Percentiles rank a stretch among this genome's conserved stretches.
Conservation (phyloP, 2,888 invertebrate species). For the Andrena marginata region DNA sequence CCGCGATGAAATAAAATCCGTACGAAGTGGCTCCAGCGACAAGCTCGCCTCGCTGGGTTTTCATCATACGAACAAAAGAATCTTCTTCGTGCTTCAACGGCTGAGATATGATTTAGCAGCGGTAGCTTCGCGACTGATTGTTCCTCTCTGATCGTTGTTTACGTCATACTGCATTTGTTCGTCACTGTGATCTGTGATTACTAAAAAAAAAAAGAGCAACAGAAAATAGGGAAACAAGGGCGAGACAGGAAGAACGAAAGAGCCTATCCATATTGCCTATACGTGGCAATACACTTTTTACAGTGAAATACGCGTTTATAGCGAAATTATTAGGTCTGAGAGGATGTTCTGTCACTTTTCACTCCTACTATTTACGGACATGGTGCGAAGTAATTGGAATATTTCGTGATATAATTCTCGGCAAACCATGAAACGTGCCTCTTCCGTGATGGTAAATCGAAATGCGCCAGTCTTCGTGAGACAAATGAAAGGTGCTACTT, state of each 20-base stretch:
- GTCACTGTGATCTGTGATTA: not conserved
- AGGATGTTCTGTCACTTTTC: not conserved
- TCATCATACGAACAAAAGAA: slow-evolving; percentile 1
- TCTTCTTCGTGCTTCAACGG: not conserved
- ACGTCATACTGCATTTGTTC: slow-evolving; percentile 2
- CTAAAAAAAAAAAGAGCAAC: not conserved
- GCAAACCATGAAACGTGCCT: no score
- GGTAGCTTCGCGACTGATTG: slow-evolving; percentile 12
- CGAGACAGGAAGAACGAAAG: not conserved
- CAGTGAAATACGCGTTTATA: not conserved
- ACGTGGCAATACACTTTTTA: not conserved
- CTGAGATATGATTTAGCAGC: not conserved
- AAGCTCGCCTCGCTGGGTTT: not conserved
- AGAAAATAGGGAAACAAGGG: no score
- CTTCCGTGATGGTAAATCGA: no score
- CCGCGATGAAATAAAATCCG: no score
- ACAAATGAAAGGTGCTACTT: no score
- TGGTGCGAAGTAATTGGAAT: no score
- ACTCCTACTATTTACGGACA: not conserved
- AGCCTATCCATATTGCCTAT: not conserved
- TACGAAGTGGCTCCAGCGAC: no score
- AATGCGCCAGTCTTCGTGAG: no score
- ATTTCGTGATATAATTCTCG: no score
- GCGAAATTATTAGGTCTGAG: not conserved
- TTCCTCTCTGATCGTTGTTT: not conserved